Conservation (phyloP, 1,140 invertebrate species). For the Aphis gossypii region DNA sequence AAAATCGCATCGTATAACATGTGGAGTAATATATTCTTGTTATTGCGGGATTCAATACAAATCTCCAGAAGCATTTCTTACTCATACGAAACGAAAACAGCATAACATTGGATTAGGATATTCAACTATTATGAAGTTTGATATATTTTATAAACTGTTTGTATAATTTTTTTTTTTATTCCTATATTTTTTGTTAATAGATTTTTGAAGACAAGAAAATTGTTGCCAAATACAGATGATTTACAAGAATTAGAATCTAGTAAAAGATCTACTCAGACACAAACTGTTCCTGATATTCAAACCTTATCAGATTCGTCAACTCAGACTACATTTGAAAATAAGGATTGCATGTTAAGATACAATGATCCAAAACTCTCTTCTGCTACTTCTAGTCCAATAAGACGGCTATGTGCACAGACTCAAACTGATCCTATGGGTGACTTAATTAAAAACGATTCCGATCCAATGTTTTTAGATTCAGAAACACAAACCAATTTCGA, state of each 20-base stretch:
- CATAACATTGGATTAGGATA: conserved; percentile 53
- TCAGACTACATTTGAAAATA: conserved; percentile 53
- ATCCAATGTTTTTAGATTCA: conserved; percentile 49
- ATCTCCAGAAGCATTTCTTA: conserved; percentile 56
- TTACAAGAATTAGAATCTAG: not conserved
- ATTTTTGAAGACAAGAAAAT: conserved; percentile 43
- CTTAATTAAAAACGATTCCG: not conserved
- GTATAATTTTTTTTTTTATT: not conserved
- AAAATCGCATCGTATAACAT: conserved; percentile 32
- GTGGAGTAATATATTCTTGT: conserved; percentile 55
- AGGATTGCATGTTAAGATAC: conserved; percentile 33
- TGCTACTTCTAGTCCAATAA: conserved; percentile 48
- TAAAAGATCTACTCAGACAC: conserved; percentile 46
- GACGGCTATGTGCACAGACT: conserved; percentile 45
- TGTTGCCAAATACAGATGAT: not conserved
- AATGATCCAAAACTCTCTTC: conserved; percentile 54
- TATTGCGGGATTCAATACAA: conserved; percentile 50
- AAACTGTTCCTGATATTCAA: conserved; percentile 39
- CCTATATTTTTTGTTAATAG: conserved; percentile 7
- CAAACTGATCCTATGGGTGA: conserved; percentile 36
- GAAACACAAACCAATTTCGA: conserved; percentile 55
- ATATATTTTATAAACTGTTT: not conserved
- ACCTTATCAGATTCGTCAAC: conserved; percentile 47
- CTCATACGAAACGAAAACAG: conserved; percentile 57
- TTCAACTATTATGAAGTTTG: conserved; percentile 43